Base-by-base conservation (phyloP, 2,888 invertebrate genomes). In the Hemaris fuciformis region DNA sequence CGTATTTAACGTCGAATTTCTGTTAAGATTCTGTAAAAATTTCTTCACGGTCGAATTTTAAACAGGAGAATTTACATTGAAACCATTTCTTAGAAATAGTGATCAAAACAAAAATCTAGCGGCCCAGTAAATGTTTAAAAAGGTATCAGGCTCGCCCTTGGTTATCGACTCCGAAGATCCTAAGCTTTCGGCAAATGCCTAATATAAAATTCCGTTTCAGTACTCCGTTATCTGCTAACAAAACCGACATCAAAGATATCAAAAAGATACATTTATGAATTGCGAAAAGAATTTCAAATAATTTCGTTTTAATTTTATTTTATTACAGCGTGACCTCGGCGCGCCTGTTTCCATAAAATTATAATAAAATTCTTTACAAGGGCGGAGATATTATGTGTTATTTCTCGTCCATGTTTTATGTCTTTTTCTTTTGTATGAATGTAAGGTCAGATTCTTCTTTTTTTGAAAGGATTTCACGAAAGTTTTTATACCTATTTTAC, bases 181-280 rank as follows among this genome's bases (percentile, higher is more conserved):
- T 56, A 20, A 59, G 62, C 13, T 53, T 56, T 31, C 56, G 25
- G 56, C 41, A 59, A 62, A 62, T 59, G 31, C 42, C 53, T 56
- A 23, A 59, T 59, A 62, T 56, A 62, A 62, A 59, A 62, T 62
- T 59, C 62, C 38, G 31, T 59, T 34, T 43, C 56, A 41, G 43
- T 59, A 42, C 53, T 60, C 61, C 3, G 34, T 48, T 62, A 62
- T 59, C 56, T 42, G 18, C 6, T 23, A 45, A 31, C 25, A 43
- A 42, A 58, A 62, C 41, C 42, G 3, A 59, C 62, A 57, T 59
- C 56, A 43, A 43, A 62, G 58, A 59, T 53, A 58, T 18, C 10
- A 4, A 22, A 34, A 41, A 45, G 46, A 45, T 15, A 31, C 27
- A 27, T 59, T 42, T 43, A 25, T 31, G 45, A 45, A 45, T 45